These are phyloP conservation scores for Rhinophrynus dorsalis DNA, from an alignment of 2,797 vertebrate species.

Conservation along the genomic window DNA sequence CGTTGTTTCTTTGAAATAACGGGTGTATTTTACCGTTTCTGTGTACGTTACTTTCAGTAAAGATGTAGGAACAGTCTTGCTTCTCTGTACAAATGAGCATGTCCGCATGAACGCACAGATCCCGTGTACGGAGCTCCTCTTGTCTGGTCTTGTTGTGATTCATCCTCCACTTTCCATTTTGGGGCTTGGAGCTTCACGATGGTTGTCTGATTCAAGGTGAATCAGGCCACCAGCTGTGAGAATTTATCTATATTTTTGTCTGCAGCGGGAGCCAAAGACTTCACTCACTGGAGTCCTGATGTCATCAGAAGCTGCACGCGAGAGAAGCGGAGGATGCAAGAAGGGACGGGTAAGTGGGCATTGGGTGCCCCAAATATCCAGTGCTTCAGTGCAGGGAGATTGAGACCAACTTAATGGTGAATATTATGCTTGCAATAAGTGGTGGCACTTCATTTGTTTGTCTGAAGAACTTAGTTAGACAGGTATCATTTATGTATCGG, in stretches of 20 bases:
- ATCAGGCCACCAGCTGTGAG: conserved; percentile 42
- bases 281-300: conserved; percentile 43
- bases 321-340: conserved; percentile 28
- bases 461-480: no score
- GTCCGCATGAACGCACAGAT: not conserved
- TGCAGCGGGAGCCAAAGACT: conserved; percentile 39
- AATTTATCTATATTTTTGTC: conserved; percentile 47
- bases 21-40: not conserved
- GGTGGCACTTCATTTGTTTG: no score
- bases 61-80: not conserved
- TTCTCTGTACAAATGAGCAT: not conserved
- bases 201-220: conserved; percentile 46
- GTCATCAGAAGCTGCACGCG: conserved; percentile 43
- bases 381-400: not conserved
- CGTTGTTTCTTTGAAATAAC: no score
- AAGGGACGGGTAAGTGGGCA: conserved; percentile 40
- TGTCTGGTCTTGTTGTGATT: conserved; percentile 35
- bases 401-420: no score
- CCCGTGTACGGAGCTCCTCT: not conserved
- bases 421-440: no score
- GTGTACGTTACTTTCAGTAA: not conserved
- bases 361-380: not conserved
- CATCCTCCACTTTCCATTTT: conserved; percentile 28
- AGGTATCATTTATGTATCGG: no score
- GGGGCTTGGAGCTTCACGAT: conserved; percentile 20